These are phyloP conservation scores for Arctopsyche grandis DNA, from an alignment of 1,140 invertebrate species.

Conservation along the genomic window DNA sequence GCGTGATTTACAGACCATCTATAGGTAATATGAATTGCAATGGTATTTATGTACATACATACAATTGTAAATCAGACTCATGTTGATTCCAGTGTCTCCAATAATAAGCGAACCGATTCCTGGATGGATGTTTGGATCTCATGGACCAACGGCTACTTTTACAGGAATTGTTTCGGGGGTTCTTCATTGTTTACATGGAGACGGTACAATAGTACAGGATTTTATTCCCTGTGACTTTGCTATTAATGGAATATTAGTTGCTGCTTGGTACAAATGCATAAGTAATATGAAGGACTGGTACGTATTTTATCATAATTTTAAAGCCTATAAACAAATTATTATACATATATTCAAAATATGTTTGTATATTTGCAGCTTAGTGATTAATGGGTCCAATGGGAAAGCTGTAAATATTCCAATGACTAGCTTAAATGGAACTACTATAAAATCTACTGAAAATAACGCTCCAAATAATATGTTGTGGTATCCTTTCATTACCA, in stretches of 20 bases:
- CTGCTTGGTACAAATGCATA: constrained; percentile 72
- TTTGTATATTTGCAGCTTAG: not conserved
- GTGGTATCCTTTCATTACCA: constrained; percentile 29
- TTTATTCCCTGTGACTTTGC: constrained; percentile 95
- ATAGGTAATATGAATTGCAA: constrained; percentile 70
- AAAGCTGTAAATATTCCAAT: no score
- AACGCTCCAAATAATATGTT: constrained; percentile 16
- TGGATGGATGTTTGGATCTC: constrained; percentile 89
- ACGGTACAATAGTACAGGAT: constrained; percentile 81
- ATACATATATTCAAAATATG: not conserved
- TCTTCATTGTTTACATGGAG: constrained; percentile 86
- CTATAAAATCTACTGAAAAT: not conserved
- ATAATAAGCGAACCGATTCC: constrained; percentile 75
- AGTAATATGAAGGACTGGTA: constrained; percentile 24
- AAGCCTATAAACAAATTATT: not conserved
- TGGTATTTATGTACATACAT: no score
- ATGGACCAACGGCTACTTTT: constrained; percentile 89
- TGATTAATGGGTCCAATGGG: not conserved
- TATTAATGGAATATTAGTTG: constrained; percentile 91
- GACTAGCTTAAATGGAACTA: not conserved
- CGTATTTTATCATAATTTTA: not conserved
- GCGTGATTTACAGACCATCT: constrained; percentile 90
- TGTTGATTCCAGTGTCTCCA: constrained; percentile 64
- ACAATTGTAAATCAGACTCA: not conserved
- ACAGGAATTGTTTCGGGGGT: constrained; percentile 88